Conservation (phyloP, 2,888 invertebrate genomes). For the Lydus trimaculatus region DNA sequence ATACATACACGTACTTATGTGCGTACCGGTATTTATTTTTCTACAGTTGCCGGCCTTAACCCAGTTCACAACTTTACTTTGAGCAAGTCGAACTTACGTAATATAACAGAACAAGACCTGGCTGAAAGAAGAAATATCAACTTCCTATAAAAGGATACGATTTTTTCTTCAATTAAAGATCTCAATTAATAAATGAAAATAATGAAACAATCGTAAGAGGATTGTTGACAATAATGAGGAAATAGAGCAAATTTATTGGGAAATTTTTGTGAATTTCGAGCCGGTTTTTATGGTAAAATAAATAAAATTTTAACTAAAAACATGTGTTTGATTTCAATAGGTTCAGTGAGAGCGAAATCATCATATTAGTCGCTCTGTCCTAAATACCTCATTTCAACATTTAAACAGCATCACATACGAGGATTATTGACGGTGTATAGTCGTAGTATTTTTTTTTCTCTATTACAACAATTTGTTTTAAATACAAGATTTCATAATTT, state of each 20-base stretch:
- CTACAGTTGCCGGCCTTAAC: slow-evolving; percentile 53
- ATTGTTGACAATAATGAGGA: background rate
- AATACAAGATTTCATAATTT: background rate
- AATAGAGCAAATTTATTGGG: background rate
- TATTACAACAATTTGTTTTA: slow-evolving; percentile 4
- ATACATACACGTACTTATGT: slow-evolving; percentile 21
- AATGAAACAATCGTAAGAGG: background rate
- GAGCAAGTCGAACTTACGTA: slow-evolving; percentile 50
- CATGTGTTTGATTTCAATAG: slow-evolving; percentile 17
- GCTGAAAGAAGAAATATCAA: slow-evolving; percentile 49
- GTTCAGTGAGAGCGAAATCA: slow-evolving; percentile 28
- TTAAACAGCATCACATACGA: slow-evolving; percentile 12
- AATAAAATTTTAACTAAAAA: slow-evolving; percentile 9
- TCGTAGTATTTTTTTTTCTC: too few relatives aligned
- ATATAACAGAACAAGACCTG: slow-evolving; percentile 25
- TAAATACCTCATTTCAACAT: slow-evolving; percentile 32
- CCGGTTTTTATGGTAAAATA: slow-evolving; percentile 1
- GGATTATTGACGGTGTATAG: slow-evolving; percentile 5
- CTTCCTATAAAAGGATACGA: slow-evolving; percentile 54
- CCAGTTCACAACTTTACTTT: slow-evolving; percentile 52
- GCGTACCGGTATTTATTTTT: slow-evolving; percentile 47
- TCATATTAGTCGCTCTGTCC: slow-evolving; percentile 22
- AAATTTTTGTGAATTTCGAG: slow-evolving; percentile 2
- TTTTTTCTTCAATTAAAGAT: slow-evolving; percentile 41
- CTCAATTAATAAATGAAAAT: background rate